Percentiles rank a stretch among this genome's conserved stretches.
phyloP scores from a whole-genome alignment of 2,888 invertebrate species.

The Rhogogaster chlorosoma region DNA sequence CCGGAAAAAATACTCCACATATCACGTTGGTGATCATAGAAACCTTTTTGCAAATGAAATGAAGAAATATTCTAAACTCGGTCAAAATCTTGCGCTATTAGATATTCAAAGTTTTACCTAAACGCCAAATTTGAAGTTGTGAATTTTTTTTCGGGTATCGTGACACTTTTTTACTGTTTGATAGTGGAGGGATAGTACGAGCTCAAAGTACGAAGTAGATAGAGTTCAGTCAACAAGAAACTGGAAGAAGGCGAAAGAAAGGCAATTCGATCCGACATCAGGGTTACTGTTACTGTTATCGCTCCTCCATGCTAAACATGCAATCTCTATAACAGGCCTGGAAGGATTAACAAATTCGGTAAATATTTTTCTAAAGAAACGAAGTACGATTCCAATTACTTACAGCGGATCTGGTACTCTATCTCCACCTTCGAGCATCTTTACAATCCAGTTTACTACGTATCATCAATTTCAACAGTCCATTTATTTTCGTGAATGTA shows the following conservation, averaged over 20 bases:
- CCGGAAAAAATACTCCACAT: too few relatives aligned
- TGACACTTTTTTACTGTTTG: too few relatives aligned
- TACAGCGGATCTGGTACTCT: neutral
- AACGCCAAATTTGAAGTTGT: too few relatives aligned
- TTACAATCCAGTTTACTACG: neutral
- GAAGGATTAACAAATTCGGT: neutral
- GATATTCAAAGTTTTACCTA: neutral
- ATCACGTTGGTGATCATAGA: too few relatives aligned
- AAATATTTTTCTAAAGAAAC: neutral
- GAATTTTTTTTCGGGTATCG: too few relatives aligned
- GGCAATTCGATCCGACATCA: neutral
- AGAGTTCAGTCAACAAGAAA: neutral
- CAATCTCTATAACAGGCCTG: neutral
- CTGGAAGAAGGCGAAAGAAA: neutral
- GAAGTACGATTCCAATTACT: neutral
- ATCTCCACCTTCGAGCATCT: neutral
- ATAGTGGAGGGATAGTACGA: neutral
- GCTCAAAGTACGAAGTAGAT: neutral
- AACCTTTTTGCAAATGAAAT: too few relatives aligned
- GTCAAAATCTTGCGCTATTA: too few relatives aligned
- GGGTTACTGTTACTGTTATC: constrained; percentile 12
- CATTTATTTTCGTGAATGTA: neutral
- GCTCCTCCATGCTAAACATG: neutral
- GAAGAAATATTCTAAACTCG: too few relatives aligned
- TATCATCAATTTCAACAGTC: neutral